A percentile compares a stretch with the other conserved stretches of the same genome.
Evolutionary conservation across 2,888 invertebrate species (phyloP).

Genomic region (Lottia scabra): DNA sequence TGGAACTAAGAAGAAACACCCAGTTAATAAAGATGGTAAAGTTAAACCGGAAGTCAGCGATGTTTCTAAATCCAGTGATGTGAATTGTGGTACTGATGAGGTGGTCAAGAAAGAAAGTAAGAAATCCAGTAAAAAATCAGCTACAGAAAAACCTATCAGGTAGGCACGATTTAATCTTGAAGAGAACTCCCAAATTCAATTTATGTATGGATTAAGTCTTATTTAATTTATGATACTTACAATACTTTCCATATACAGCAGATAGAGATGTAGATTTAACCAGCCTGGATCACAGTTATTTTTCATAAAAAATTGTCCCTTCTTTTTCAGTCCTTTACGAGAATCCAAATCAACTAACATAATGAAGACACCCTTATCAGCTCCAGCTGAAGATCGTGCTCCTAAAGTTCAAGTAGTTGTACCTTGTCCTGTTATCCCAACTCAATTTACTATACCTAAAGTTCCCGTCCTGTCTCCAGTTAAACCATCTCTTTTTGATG

Average conservation of each 20-base stretch:
- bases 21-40: neutral
- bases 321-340: constrained; percentile 11
- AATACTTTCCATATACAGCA: too few species aligned
- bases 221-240: too few species aligned
- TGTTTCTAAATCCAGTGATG: too few species aligned
- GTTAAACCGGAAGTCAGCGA: neutral
- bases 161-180: neutral
- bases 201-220: too few species aligned
- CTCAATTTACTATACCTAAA: neutral
- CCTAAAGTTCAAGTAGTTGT: neutral
- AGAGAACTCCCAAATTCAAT: too few species aligned
- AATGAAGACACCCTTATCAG: neutral
- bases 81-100: too few species aligned
- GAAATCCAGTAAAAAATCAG: neutral
- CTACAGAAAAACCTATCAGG: constrained; percentile 11
- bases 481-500: neutral
- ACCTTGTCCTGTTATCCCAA: neutral
- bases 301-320: too few species aligned
- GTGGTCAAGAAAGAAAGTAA: too few species aligned
- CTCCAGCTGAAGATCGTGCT: neutral
- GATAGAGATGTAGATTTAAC: too few species aligned
- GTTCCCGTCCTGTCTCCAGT: neutral
- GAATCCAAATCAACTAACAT: constrained; percentile 14
- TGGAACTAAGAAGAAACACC: neutral
- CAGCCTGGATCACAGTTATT: too few species aligned